Evolutionary conservation across 2,888 invertebrate species (phyloP).

Genomic region (Disparrhopalites patrizii): DNA sequence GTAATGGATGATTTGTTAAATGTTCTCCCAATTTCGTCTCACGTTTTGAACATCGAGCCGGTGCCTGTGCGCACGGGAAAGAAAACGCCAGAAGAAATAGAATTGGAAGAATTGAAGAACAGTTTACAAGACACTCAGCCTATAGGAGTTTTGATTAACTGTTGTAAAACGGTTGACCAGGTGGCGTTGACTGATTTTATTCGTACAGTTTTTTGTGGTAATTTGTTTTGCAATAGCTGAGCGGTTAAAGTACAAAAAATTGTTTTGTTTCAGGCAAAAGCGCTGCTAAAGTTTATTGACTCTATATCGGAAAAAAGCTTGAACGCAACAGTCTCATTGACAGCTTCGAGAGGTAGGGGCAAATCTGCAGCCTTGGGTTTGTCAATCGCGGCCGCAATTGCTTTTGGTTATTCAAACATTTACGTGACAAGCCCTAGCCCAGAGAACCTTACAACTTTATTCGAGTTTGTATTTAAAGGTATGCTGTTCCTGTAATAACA

Average conservation of each 20-base stretch:
- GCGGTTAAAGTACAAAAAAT: background rate
- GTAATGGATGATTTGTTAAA: conserved; percentile 92
- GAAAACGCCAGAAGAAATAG: conserved; percentile 56
- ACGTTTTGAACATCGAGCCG: conserved; percentile 71
- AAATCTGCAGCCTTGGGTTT: conserved; percentile 97
- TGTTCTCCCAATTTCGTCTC: conserved; percentile 76
- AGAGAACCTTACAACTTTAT: conserved; percentile 94
- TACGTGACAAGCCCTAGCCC: conserved; percentile 98
- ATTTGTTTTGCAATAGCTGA: too few relatives aligned
- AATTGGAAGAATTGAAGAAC: conserved; percentile 71
- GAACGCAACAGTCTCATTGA: conserved; percentile 82
- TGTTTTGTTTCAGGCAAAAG: conserved; percentile 63
- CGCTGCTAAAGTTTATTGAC: conserved; percentile 87
- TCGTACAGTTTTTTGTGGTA: conserved; percentile 9
- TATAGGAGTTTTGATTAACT: conserved; percentile 78
- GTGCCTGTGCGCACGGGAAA: conserved; percentile 57
- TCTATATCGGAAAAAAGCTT: conserved; percentile 86
- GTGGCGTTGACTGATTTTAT: conserved; percentile 50
- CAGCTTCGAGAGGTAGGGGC: conserved; percentile 93
- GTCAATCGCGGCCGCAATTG: conserved; percentile 79
- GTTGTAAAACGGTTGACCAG: conserved; percentile 90
- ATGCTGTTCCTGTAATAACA: conserved; percentile 41
- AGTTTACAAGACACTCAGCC: conserved; percentile 87
- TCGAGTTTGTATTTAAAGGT: conserved; percentile 93
- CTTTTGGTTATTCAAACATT: conserved; percentile 83